Evolutionary conservation across 2,113 vertebrate species (phyloP).

Genomic region (Scortum barcoo): DNA sequence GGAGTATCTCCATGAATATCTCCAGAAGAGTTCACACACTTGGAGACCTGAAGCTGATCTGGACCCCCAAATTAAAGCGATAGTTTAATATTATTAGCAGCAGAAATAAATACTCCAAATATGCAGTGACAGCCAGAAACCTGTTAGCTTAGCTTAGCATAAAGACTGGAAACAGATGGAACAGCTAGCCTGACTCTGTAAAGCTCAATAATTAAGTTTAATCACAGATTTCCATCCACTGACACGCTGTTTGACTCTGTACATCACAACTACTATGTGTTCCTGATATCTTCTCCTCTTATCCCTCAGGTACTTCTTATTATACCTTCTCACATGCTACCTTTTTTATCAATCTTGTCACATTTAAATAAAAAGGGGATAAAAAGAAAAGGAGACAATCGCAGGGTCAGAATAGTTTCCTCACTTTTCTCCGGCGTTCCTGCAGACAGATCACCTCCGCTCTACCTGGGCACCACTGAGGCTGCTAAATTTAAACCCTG

Average conservation of each 20-base stretch:
- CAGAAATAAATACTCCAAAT: no score
- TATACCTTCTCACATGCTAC: no score
- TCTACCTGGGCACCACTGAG: neutral
- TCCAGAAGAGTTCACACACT: no score
- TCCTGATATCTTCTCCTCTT: neutral
- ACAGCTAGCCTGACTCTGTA: neutral
- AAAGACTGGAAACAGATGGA: neutral
- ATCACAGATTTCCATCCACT: neutral
- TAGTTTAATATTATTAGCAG: no score
- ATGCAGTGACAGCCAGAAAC: no score
- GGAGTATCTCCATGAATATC: no score
- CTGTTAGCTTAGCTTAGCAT: no score
- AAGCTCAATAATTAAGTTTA: no score
- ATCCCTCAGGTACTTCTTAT: neutral
- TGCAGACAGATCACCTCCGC: neutral
- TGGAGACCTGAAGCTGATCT: no score
- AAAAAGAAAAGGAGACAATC: neutral
- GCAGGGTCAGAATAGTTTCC: neutral
- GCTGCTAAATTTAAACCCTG: conserved; percentile 31
- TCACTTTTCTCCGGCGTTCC: neutral
- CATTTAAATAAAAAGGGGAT: no score
- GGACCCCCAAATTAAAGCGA: no score
- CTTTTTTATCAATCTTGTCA: neutral
- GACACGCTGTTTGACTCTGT: neutral
- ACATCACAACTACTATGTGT: neutral